A percentile compares a stretch with the other conserved stretches of the same genome.
These are phyloP conservation scores for Solea solea DNA, from an alignment of 2,113 vertebrate genomes.

Conservation along the genomic window DNA sequence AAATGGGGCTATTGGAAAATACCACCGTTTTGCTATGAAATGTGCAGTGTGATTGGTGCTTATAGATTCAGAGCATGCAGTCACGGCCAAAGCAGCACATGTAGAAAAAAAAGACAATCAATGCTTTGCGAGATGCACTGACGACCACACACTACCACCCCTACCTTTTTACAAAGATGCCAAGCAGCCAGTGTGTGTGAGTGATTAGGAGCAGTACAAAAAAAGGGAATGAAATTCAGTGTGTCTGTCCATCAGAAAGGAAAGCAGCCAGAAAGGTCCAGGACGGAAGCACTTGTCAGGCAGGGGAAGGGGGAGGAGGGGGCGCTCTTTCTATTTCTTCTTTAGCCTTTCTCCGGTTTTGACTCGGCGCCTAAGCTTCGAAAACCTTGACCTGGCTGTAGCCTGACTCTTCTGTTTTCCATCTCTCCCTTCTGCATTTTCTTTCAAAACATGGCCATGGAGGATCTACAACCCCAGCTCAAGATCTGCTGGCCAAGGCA, in stretches of 20 bases:
- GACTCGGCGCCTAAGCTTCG: slow-evolving; percentile 26
- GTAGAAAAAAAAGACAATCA: slow-evolving; percentile 25
- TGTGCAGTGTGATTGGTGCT: slow-evolving; percentile 40
- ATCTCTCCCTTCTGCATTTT: slow-evolving; percentile 32
- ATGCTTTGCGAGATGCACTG: slow-evolving; percentile 27
- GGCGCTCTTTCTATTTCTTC: slow-evolving; percentile 12
- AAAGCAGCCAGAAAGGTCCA: slow-evolving; percentile 66
- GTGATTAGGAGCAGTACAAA: slow-evolving; percentile 39
- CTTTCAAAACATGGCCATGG: slow-evolving; percentile 52
- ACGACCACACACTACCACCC: slow-evolving; percentile 7
- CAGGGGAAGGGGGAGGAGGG: slow-evolving; percentile 22
- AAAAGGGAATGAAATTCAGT: slow-evolving; percentile 38
- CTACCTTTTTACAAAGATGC: slow-evolving; percentile 25
- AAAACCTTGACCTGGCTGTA: slow-evolving; percentile 45
- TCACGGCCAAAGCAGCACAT: slow-evolving; percentile 56
- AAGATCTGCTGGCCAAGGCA: slow-evolving; percentile 34
- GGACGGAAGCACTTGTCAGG: slow-evolving; percentile 58
- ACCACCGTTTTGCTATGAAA: slow-evolving; percentile 26
- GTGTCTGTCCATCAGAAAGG: slow-evolving; percentile 50
- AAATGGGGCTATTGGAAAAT: slow-evolving; percentile 41
- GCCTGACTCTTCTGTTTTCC: slow-evolving; percentile 60
- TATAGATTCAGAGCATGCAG: slow-evolving; percentile 71
- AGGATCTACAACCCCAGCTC: slow-evolving; percentile 55
- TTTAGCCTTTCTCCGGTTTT: slow-evolving; percentile 29
- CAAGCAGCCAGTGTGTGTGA: slow-evolving; percentile 59